A percentile compares a stretch with the other conserved stretches of the same genome.
Conservation (phyloP, 2,888 invertebrate species). For the Cerastis leucographa region DNA sequence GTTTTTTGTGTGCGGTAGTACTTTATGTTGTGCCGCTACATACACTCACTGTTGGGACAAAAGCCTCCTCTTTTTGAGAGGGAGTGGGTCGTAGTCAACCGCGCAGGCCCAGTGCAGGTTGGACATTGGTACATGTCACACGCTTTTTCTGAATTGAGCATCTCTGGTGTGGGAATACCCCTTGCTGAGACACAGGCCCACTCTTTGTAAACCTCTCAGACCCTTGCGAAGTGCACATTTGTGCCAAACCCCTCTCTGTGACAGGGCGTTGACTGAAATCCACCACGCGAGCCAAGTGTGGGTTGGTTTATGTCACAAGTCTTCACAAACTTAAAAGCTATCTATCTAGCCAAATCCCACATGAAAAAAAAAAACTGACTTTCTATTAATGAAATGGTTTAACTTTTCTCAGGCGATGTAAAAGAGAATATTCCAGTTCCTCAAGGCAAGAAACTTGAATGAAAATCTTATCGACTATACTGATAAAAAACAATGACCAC, state of each 20-base stretch:
- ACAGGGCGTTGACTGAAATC: neutral
- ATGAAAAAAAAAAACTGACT: neutral
- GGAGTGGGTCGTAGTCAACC: too few species aligned
- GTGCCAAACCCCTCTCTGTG: neutral
- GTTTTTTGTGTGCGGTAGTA: too few species aligned
- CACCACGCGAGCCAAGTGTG: neutral
- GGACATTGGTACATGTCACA: too few species aligned
- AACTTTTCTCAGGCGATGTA: neutral
- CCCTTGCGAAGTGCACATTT: too few species aligned
- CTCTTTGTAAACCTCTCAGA: neutral
- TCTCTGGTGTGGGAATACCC: neutral
- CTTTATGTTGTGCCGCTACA: neutral
- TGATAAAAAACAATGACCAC: constrained; percentile 51
- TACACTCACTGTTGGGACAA: neutral
- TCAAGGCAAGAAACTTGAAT: constrained; percentile 38
- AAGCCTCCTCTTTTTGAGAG: neutral
- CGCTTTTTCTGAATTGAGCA: too few species aligned
- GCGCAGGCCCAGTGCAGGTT: too few species aligned
- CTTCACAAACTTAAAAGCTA: neutral
- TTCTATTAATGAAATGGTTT: neutral
- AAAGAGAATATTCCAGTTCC: neutral
- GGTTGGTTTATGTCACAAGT: neutral
- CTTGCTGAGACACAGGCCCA: neutral
- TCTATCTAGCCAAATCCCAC: neutral
- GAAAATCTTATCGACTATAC: constrained; percentile 41